Evolutionary conservation across 23 tunicate species (phyloP), one percentile per base, ranked within the genome.

Genomic region (Styela clava): DNA sequence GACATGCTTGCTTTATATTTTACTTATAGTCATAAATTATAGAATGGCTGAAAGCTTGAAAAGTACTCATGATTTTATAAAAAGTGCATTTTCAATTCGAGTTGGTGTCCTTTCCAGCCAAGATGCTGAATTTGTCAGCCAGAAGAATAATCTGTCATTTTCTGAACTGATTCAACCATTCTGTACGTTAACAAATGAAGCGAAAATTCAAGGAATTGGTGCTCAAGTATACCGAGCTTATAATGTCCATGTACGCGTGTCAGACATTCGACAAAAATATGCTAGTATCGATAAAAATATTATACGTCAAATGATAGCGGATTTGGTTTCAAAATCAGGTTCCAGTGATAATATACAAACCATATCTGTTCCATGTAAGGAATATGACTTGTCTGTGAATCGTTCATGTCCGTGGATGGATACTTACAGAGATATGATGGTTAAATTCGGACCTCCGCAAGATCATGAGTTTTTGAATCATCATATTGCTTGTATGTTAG

Each of bases 381-480:
- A 81, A n/a, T 88, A 88, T 52, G 36, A 63, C 27, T 73, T 93
- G 0, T 44, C 82, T 35, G 85, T 87, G 22, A 93, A 88, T 69
- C 33, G 82, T 76, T 73, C 94, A 22, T 88, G 93, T 32, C 93
- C 98, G 23, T 93, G 98, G 98, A 85, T 87, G 87, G 98, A 93
- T 35, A 81, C 88, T 1, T 93, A 87, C 78, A 63, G 98, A 22
- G 88, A 93, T 16, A 23, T 62, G 24, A 32, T 88, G 52, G 84
- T 87, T 2, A n/a, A 86, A 2, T 32, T 63, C 23, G 93, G 86
- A 24, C 86, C 84, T n/a, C 89, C 74, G 33, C 91, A 83, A 69
- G 82, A 24, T 16, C 89, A 93, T 32, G 98, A 93, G 84, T 93
- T 79, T 52, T 78, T 93, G 1, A 85, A 81, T 72, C 86, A 84